These are phyloP conservation scores for Coreius guichenoti DNA, from an alignment of 2,797 vertebrate species.

Conservation along the genomic window DNA sequence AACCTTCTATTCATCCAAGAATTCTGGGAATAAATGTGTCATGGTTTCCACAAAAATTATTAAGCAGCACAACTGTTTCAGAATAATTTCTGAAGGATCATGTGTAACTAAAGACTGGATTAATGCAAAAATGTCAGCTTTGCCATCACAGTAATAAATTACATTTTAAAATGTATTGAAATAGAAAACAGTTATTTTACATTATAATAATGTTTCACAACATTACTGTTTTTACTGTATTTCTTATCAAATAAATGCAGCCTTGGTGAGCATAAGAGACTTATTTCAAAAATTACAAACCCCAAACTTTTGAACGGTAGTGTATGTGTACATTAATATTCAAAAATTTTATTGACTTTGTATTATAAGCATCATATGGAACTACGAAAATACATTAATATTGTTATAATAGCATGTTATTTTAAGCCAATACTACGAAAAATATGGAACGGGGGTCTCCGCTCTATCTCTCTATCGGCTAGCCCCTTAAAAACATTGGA, in stretches of 20 bases:
- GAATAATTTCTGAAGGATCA: background rate
- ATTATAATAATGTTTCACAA: background rate
- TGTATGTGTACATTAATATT: background rate
- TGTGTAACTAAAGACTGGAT: background rate
- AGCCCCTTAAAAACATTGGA: background rate
- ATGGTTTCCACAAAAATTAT: background rate
- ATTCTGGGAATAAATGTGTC: background rate
- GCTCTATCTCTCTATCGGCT: background rate
- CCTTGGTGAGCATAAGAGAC: background rate
- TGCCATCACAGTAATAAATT: background rate
- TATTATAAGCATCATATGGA: background rate
- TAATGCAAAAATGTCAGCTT: background rate
- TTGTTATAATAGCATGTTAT: background rate
- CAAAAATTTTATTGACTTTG: too few relatives aligned
- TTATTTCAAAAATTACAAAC: background rate
- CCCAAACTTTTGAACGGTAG: background rate
- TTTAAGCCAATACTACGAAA: background rate
- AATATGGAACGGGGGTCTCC: background rate
- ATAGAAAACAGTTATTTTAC: background rate
- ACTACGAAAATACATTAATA: background rate
- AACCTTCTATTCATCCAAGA: background rate
- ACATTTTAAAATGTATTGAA: background rate
- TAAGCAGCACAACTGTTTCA: background rate
- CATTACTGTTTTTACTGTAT: background rate
- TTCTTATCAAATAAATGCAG: background rate